A percentile compares a stretch with the other conserved stretches of the same genome.
Conservation (phyloP, 1,140 invertebrate species). For the Bradynema listronoti region DNA sequence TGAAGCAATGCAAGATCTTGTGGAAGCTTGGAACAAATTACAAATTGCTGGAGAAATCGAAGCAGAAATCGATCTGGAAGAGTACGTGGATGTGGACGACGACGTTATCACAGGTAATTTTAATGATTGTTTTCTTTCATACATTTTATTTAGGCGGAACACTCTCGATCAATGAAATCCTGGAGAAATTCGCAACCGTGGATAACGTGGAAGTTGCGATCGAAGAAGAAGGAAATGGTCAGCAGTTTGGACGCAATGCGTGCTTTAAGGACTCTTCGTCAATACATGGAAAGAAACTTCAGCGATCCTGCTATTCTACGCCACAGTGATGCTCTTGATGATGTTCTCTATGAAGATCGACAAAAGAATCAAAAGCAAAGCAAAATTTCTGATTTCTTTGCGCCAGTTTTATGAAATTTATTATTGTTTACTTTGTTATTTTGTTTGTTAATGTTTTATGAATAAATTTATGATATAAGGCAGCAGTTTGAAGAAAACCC, state of each 20-base stretch:
- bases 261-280: neutral
- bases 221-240: neutral
- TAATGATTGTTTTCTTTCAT: no score
- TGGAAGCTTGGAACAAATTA: no score
- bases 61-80: no score
- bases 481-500: no score
- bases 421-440: no score
- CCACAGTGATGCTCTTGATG: constrained; percentile 2
- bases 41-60: no score
- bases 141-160: constrained; percentile 4
- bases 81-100: no score
- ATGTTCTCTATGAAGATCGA: neutral
- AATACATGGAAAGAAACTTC: constrained; percentile 2
- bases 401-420: no score
- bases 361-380: neutral
- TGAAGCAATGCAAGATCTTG: no score
- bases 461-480: no score
- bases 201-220: neutral
- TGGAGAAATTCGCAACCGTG: neutral
- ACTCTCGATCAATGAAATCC: neutral
- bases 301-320: constrained; percentile 1
- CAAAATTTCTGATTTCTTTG: neutral
- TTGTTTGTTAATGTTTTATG: no score
- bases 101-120: no score
- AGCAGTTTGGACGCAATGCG: neutral